Evolutionary conservation across 1,140 invertebrate genomes (phyloP), one percentile per base, ranked within the genome.

Genomic region (Heterodera carotae): DNA sequence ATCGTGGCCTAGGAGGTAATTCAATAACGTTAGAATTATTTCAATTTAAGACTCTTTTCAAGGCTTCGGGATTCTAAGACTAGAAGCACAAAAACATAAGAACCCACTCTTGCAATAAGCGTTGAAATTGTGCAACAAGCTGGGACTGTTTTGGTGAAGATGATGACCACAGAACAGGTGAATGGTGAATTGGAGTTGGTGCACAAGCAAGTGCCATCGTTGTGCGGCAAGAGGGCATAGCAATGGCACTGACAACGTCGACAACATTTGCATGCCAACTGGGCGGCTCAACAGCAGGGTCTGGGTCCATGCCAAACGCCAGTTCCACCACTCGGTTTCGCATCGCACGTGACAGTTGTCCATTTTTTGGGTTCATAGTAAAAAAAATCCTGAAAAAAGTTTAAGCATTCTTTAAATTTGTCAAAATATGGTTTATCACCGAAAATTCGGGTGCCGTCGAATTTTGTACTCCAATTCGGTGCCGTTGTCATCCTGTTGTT

Each of bases 301-400:
- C 62, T 27, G n/a, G 39, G 36, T 80, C 78, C 27, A 34, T 48
- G 4, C 31, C n/a, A 36, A 77, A 86, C 60, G 97, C 88, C 80
- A 99, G 93, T 90, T 99, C 97, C 0, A 98, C 91, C 4, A 96
- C 95, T 87, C 97, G 91, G 88, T 99, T 99, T 77, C 96, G 91
- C 96, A 99, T 98, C 0, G 97, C 96, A 85, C 96, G 91, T 4
- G 97, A 99, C 76, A 99, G 93, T 89, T 97, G 94, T 0, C 95
- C 96, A 90, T 94, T 92, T 83, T 92, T 92, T 0, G 96, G 94
- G 90, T 99, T 93, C 92, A 98, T 94, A 0, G 94, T 93, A 48
- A 99, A 91, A 87, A 99, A 96, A 25, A 98, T 90, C 68, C 96
- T 91, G 76, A 66, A 86, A 62, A 27, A 22, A 36, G 12, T 18